Percentiles rank a stretch among this genome's conserved stretches.
These are phyloP conservation scores for Periophthalmodon schlosseri DNA, from an alignment of 2,113 vertebrate species.

Conservation along the genomic window DNA sequence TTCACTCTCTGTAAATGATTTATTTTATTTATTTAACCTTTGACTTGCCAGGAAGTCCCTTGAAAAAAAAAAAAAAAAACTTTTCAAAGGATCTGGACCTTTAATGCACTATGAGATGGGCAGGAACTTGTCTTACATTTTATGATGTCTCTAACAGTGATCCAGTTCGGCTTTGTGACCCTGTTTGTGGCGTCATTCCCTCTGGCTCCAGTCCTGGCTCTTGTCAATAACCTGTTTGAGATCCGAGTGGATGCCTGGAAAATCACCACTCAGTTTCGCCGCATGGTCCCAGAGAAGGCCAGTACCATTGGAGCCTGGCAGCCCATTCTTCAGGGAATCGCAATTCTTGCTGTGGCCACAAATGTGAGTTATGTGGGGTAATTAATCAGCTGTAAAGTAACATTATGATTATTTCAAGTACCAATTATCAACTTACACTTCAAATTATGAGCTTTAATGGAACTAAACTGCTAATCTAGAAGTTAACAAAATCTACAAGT, in stretches of 20 bases:
- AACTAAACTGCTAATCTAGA: no score
- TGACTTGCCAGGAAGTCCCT: not conserved
- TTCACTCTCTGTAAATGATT: not conserved
- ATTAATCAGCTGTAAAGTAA: not conserved
- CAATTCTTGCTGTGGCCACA: slow-evolving; percentile 90
- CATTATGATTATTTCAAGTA: no score
- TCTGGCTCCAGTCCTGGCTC: slow-evolving; percentile 90
- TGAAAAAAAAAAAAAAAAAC: not conserved
- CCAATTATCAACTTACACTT: no score
- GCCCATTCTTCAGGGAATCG: slow-evolving; percentile 90
- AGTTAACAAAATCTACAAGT: no score
- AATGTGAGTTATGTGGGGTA: slow-evolving; percentile 78
- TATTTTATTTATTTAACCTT: not conserved
- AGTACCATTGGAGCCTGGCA: slow-evolving; percentile 92
- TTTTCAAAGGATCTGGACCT: not conserved
- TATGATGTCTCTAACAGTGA: slow-evolving; percentile 73
- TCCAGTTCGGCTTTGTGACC: slow-evolving; percentile 96
- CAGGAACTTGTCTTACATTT: not conserved
- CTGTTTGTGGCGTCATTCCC: slow-evolving; percentile 95
- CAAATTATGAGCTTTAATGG: no score
- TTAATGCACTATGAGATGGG: not conserved
- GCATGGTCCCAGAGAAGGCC: slow-evolving; percentile 88
- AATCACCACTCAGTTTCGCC: slow-evolving; percentile 89
- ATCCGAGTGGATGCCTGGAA: slow-evolving; percentile 94
- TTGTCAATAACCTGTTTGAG: slow-evolving; percentile 92